These are phyloP conservation scores for Calameuta filiformis DNA, from an alignment of 2,888 invertebrate genomes.

Conservation along the genomic window DNA sequence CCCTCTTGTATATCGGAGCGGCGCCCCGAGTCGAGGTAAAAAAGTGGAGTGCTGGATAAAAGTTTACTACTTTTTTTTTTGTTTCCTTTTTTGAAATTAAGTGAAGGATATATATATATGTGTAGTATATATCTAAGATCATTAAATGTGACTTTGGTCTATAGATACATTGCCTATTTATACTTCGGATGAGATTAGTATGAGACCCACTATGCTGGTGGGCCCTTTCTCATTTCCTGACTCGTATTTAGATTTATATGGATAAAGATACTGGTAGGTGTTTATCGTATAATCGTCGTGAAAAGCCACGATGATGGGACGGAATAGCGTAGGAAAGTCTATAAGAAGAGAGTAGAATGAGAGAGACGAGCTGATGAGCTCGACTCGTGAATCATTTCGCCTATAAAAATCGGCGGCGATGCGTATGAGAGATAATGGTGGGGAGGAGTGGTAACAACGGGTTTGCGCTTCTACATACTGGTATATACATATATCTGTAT, in stretches of 20 bases:
- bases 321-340: conserved; percentile 9
- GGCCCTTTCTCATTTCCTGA: background rate
- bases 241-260: conserved; percentile 1
- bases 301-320: conserved; percentile 36
- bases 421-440: conserved; percentile 51
- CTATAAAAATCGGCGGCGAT: conserved; percentile 50
- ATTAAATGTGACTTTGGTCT: background rate
- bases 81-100: background rate
- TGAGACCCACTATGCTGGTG: background rate
- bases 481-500: background rate
- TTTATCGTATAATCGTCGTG: conserved; percentile 36
- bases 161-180: background rate
- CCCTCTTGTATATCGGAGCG: background rate
- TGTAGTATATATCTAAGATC: background rate
- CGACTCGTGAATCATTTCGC: conserved; percentile 51
- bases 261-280: conserved; percentile 1
- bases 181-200: background rate
- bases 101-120: background rate
- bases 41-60: background rate
- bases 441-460: conserved; percentile 53
- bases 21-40: background rate
- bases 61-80: no score
- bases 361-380: conserved; percentile 47
- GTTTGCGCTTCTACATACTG: conserved; percentile 43
- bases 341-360: conserved; percentile 4